Evolutionary conservation across 37 sponge, comb jelly and placozoan species (phyloP), one percentile per base, ranked within the genome.

Genomic region (Petrosia ficiformis): DNA sequence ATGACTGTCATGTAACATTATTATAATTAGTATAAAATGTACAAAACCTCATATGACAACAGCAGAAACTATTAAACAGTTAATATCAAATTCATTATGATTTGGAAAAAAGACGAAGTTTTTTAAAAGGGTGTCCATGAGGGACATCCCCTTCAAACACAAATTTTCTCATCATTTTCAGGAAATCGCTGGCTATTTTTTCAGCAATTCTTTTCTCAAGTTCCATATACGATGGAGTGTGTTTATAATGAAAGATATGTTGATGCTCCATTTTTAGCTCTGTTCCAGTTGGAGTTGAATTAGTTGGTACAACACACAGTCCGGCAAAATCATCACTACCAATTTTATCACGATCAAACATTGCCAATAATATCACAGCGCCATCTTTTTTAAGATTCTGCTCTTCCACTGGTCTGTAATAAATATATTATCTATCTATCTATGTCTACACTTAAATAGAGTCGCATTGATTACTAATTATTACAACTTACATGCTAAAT

Each of bases 331-430:
- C 78, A 58, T 89, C 79, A 38, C 69, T 38, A 8, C 76, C 70
- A 39, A 90, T 56, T 11, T 44, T 56, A 59, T 90, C 90, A 32
- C 80, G 61, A 22, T 84, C 80, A 69, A 59, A 90, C 42, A 84
- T 57, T 22, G 72, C 74, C 36, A 90, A 36, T 30, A 81, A 28
- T 3, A 90, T 37, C 42, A 80, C 54, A 36, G 90, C 36, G 3
- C 90, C 90, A 35, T 69, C 39, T 3, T 28, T 42, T 42, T 48
- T 6, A 19, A 84, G 65, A 4, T 64, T n/a, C 29, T 72, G 29
- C 38, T 42, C 56, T 6, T 14, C 61, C 33, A 30, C 36, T 59
- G 57, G 38, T 11, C 40, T 42, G 25, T 41, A 71, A 31, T 41
- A 26, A 71, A 36, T 79, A 30, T 63, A 29, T 30, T 14, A 21